Base-by-base conservation (phyloP, 2,888 invertebrate genomes). In the Apotomis turbidana region DNA sequence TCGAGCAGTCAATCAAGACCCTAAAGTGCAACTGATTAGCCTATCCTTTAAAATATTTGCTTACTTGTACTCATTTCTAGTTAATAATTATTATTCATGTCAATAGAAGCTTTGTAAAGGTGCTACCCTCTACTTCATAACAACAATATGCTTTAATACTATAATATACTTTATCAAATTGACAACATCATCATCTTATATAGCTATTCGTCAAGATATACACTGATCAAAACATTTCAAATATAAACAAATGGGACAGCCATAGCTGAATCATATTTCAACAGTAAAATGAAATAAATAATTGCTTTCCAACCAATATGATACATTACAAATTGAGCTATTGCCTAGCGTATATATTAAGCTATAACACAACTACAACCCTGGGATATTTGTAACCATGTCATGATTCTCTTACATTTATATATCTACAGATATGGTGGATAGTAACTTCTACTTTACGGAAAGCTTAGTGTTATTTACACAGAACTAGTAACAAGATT, bases 381-480 rank as follows among this genome's bases (percentile, higher is more conserved):
- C 91, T 85, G 88, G 91, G 90, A 90, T 88, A 80, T 87, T 87
- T 83, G 88, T 88, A 88, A 90, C 93, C 91, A 91, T 91, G 93
- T 86, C 91, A 88, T 83, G 76, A 75, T 74, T 69, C 68, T 63
- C 73, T 80, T 79, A 78, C 75, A 75, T 73, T 79, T 41, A 41
- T 4, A 79, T 81, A 81, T 81, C 79, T 79, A 83, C 74, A 78
- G 71, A 72, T 72, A 72, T 78, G 76, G 78, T 81, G 64, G 64
- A 68, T 78, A 78, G 74, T 75, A 74, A 70, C 81, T 82, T 82
- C 75, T 76, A 70, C 62, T 63, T 57, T 61, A 78, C 80, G 80
- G 79, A 82, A 78, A 82, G 75, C 78, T 81, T 80, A 83, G 78
- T 75, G 75, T 77, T 91, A 91, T 91, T 87, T 90, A 91, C 90